Base-by-base conservation (phyloP, 2,113 vertebrate species). In the Arvicanthis niloticus region DNA sequence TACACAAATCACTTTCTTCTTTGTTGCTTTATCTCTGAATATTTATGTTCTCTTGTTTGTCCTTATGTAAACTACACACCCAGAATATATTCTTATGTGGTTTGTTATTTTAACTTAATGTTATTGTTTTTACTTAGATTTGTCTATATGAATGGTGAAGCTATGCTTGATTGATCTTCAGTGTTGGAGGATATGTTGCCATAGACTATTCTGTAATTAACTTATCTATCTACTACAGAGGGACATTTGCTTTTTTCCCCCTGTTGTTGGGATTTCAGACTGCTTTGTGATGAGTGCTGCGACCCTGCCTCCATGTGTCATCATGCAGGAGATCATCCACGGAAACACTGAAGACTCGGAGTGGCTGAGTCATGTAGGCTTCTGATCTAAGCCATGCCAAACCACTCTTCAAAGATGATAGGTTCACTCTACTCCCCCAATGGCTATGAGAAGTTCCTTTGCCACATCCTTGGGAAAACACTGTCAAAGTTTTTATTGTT, bases 61-160 rank as follows among this genome's bases (percentile, higher is more conserved):
- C 34, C 87, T 96, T 89, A 77, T 51, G 2, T 86, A 89, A 84
- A n/a, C 68, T 31, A 97, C 51, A 77, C 85, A 21, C 5, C 73
- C 34, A 73, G 37, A 92, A 45, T 58, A 3, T 51, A 45, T 60
- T 65, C 45, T 24, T 93, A 31, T 88, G 12, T 60, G 15, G 89
- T 37, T 88, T 88, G 19, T 19, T 72, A 65, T 91, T 88, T 95
- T 72, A 76, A 24, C 9, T 84, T 58, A 84, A 60, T 5, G 7
- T 76, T 75, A 40, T 34, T 22, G 31, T 22, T 19, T 85, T 95
- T 84, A 58, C 31, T 82, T 2, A 29, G 42, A 37, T 80, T 76
- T 92, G 48, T 37, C 58, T 4, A 3, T 22, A 6, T 77, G 78
- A 51, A 62, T 58, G 58, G 17, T 15, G 3, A 76, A 73, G 24